A percentile compares a stretch with the other conserved stretches of the same genome.
Conservation (phyloP, 2,888 invertebrate species). For the Thereva nobilitata region DNA sequence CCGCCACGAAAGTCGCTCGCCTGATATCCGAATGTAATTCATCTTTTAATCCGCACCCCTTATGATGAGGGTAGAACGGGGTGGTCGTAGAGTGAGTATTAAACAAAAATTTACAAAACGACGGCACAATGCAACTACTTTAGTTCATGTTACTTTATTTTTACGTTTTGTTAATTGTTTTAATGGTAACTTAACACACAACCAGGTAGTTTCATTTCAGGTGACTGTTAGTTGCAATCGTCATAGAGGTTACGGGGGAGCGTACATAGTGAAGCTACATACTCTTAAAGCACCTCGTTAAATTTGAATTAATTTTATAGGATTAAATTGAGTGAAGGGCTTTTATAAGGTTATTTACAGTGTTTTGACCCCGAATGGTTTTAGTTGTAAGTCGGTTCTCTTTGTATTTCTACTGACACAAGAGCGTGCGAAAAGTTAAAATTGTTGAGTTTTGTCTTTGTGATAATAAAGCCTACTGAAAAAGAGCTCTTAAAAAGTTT, state of each 20-base stretch:
- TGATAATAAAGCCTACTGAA: too few species aligned
- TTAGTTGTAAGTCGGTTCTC: too few species aligned
- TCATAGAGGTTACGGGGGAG: neutral
- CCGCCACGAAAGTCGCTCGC: constrained; percentile 10
- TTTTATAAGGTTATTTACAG: too few species aligned
- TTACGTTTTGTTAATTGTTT: constrained; percentile 33
- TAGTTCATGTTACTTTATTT: constrained; percentile 18
- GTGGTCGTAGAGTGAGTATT: neutral
- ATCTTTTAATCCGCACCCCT: constrained; percentile 22
- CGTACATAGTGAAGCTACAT: constrained; percentile 21
- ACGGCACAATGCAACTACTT: constrained; percentile 25
- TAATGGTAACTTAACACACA: constrained; percentile 39
- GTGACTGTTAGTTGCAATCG: constrained; percentile 13
- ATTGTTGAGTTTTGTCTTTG: too few species aligned
- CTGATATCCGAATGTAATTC: constrained; percentile 27
- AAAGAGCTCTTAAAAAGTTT: too few species aligned
- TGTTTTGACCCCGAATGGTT: too few species aligned
- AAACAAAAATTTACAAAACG: constrained; percentile 31
- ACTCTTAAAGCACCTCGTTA: constrained; percentile 38
- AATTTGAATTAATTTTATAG: too few species aligned
- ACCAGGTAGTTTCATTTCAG: constrained; percentile 25
- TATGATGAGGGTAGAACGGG: neutral
- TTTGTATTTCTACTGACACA: too few species aligned
- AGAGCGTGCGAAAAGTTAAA: too few species aligned
- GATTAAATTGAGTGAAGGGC: too few species aligned